Evolutionary conservation across 2,797 vertebrate species (phyloP).

Genomic region (Lates japonicus): DNA sequence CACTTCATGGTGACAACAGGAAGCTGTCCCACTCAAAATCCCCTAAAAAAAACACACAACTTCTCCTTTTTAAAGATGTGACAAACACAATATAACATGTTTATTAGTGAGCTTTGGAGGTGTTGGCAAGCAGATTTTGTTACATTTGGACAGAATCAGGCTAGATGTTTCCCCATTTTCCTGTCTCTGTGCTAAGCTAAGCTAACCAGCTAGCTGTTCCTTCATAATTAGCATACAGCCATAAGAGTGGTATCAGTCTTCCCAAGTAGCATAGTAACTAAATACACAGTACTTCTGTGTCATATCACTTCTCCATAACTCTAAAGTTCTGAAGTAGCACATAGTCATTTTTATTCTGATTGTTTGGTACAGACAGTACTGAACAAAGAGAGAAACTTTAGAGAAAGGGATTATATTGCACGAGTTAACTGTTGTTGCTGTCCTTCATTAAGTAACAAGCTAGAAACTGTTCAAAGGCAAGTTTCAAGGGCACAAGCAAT

Average conservation of each 20-base stretch:
- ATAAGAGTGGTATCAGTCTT: background rate
- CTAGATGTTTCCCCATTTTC: background rate
- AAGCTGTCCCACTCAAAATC: background rate
- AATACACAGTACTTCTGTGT: background rate
- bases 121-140: background rate
- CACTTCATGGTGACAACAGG: background rate
- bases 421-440: background rate
- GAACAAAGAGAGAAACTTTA: background rate
- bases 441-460: background rate
- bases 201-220: background rate
- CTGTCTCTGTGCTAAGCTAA: too few species aligned
- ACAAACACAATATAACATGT: background rate
- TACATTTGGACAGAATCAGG: background rate
- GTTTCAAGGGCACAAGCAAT: conserved; percentile 13
- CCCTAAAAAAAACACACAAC: too few species aligned
- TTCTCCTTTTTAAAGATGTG: background rate
- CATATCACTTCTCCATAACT: background rate
- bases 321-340: background rate
- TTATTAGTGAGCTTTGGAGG: background rate
- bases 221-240: background rate
- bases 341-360: background rate
- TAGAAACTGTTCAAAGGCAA: background rate
- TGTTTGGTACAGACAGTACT: background rate
- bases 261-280: background rate
- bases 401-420: background rate